These are phyloP conservation scores for Circaetus cinerascens DNA, from an alignment of 2,113 vertebrate species.

Conservation along the genomic window DNA sequence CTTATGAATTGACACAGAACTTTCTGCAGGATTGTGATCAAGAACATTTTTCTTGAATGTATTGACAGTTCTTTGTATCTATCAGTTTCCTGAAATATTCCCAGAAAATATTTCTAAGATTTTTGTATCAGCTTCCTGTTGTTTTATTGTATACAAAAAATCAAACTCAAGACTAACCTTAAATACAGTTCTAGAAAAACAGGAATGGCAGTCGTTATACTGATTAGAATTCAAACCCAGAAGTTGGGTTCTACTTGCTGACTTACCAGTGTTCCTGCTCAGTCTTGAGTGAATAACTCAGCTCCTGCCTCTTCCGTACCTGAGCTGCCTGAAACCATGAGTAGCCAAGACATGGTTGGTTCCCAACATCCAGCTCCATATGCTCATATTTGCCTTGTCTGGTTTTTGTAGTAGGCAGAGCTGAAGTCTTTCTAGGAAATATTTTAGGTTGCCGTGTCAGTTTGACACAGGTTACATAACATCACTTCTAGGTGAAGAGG, in stretches of 20 bases:
- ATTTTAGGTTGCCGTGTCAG: neutral
- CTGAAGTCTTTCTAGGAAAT: neutral
- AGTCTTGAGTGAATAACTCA: neutral
- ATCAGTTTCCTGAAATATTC: neutral
- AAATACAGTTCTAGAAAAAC: neutral
- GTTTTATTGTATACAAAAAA: neutral
- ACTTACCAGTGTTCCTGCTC: neutral
- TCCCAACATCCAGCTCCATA: neutral
- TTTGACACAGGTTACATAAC: neutral
- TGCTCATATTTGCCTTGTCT: neutral
- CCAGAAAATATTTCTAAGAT: neutral
- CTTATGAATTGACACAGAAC: neutral
- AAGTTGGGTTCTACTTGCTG: neutral
- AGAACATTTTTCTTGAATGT: neutral
- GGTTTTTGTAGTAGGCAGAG: neutral
- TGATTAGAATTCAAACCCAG: neutral
- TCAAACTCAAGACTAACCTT: neutral
- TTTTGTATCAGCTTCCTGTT: neutral
- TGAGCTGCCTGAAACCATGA: neutral
- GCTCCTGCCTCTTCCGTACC: neutral
- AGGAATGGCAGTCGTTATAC: neutral
- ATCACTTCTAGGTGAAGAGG: neutral
- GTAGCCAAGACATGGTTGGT: neutral
- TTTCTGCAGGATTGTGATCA: neutral
- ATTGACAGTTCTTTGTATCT: constrained; percentile 13